phyloP scores from a whole-genome alignment of 2,113 vertebrate species.

The Scomber japonicus region DNA sequence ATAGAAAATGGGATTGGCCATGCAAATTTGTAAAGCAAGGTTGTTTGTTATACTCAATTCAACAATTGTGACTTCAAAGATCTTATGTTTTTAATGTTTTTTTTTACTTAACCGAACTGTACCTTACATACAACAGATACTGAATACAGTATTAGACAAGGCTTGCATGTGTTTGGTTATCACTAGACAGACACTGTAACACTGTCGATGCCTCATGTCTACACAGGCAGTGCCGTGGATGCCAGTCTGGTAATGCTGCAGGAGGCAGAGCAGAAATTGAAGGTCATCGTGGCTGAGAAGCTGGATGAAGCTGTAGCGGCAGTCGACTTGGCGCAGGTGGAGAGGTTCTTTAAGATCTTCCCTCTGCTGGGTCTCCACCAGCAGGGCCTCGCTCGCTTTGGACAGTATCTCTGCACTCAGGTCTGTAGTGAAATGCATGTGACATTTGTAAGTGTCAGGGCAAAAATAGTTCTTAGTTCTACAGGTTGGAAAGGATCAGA shows the following conservation, averaged over 20 bases:
- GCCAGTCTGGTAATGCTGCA: slow-evolving; percentile 94
- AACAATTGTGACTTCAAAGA: neutral
- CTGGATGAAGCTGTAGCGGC: slow-evolving; percentile 91
- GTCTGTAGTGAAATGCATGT: slow-evolving; percentile 73
- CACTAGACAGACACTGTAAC: neutral
- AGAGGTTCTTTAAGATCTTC: slow-evolving; percentile 99
- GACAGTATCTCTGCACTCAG: slow-evolving; percentile 96
- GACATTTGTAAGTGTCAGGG: neutral
- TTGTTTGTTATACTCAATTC: no score
- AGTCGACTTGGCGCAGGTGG: slow-evolving; percentile 93
- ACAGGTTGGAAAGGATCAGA: neutral
- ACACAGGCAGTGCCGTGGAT: slow-evolving; percentile 92
- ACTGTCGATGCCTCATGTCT: slow-evolving; percentile 5
- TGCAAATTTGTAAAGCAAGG: no score
- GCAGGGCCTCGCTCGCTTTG: slow-evolving; percentile 95
- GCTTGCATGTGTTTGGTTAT: neutral
- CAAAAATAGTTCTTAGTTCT: no score
- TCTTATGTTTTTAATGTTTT: neutral
- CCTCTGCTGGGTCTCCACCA: slow-evolving; percentile 95
- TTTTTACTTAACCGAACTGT: neutral
- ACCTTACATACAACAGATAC: no score
- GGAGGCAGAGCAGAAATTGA: slow-evolving; percentile 94
- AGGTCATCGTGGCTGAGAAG: slow-evolving; percentile 93
- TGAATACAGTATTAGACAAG: no score
- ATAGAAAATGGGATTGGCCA: neutral